A percentile compares a stretch with the other conserved stretches of the same genome.
phyloP scores from a whole-genome alignment of 2,797 vertebrate species.

The Chaetophractus vellerosus region DNA sequence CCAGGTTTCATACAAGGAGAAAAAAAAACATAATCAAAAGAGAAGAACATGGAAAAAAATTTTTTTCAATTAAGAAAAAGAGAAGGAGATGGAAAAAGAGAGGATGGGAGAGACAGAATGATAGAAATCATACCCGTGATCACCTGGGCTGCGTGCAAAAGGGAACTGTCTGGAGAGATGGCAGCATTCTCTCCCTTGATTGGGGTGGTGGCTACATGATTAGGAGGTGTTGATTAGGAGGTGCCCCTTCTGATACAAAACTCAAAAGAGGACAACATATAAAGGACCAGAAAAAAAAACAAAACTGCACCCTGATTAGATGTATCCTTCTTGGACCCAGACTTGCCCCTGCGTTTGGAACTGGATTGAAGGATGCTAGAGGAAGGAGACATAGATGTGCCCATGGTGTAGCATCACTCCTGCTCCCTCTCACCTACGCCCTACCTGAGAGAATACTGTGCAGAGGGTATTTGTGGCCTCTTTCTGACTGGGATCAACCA shows the following conservation, averaged over 20 bases:
- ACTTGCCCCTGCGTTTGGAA: not conserved
- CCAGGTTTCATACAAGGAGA: not conserved
- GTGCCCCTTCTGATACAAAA: not conserved
- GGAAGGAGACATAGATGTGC: fast-evolving
- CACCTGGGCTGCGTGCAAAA: fast-evolving
- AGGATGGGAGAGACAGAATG: not conserved
- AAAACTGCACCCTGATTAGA: not conserved
- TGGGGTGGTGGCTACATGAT: not conserved
- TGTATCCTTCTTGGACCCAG: not conserved
- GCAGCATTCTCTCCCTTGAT: not conserved
- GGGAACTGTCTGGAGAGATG: not conserved
- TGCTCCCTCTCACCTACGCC: fast-evolving
- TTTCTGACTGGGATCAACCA: not conserved
- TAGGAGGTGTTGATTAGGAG: not conserved
- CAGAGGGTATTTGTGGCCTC: no score
- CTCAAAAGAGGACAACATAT: fast-evolving
- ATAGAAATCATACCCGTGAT: fast-evolving
- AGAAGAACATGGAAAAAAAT: not conserved
- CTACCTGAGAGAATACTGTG: fast-evolving
- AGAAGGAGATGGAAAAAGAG: not conserved
- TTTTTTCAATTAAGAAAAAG: not conserved
- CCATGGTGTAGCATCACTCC: fast-evolving
- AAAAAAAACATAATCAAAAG: not conserved
- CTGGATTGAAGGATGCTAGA: not conserved
- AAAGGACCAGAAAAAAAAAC: not conserved